Evolutionary conservation across 2,888 invertebrate genomes (phyloP), one percentile per base, ranked within the genome.

Genomic region (Agriotes lineatus): DNA sequence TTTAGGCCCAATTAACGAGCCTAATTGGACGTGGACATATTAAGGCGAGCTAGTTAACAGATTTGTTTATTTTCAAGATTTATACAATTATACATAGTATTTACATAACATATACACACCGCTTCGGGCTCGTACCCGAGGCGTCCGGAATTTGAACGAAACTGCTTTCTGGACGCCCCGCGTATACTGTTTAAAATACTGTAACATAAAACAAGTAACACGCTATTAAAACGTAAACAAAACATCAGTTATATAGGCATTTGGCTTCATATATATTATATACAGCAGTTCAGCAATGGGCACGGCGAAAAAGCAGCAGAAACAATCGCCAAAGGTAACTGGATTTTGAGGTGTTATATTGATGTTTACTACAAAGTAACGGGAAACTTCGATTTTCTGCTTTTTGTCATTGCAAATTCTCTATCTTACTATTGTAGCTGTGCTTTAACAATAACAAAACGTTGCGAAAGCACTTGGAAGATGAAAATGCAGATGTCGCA

Each of bases 1-100:
- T 50, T 52, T 42, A 25, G 20, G 12, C 22, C 39, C 39, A 50
- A 33, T 39, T 25, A 35, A 52, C 61, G 12, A 18, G 37, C 30
- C 33, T 39, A 61, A 35, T 16, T 39, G 39, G 50, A 37, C 30
- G 9, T 3, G 1, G 25, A 18, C 2, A 9, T 10, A 16, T 25
- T 7, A 45, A 45, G 16, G 14, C 19, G 18, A 30, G 12, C 25
- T 52, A 30, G 63, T 56, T 63, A 63, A 63, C 63, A 63, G 56
- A 56, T 63, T 33, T 56, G 42, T 63, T 63, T 63, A 63, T 54
- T 63, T 56, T 54, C 10, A 44, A 54, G 39, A 42, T 63, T 63
- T 63, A 63, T 25, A 63, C 63, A 63, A 63, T 35, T 63, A 54
- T 56, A 63, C 56, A 63, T 54, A 33, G 42, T 63, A 63, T 63